Evolutionary conservation across 1,140 invertebrate species (phyloP), one percentile per base, ranked within the genome.

Genomic region (Drosophila nasuta): DNA sequence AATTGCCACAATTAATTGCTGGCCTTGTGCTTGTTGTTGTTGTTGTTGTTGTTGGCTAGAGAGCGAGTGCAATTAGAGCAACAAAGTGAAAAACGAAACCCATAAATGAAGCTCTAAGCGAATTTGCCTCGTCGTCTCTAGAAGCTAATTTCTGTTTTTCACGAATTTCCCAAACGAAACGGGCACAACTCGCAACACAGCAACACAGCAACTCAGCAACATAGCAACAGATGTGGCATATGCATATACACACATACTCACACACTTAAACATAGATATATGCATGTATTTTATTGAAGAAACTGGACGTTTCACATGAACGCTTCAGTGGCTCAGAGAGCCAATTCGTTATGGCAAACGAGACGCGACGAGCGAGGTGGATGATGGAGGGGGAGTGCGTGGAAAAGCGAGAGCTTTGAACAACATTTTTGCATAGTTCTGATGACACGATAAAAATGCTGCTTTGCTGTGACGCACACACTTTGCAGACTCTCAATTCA

Each of bases 261-360:
- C 25, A 62, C 10, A 62, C 54, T 17, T 30, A 60, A 38, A 45
- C 8, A 59, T 66, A 69, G 63, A 30, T 62, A 15, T 51, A 49
- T 72, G 65, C 48, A 51, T 63, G 46, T 58, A 45, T 49, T 64
- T 63, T 52, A 57, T 17, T 72, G 77, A 87, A 78, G 77, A 80
- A 91, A 91, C 88, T 91, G 88, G 88, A 91, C 88, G 87, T 91
- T 91, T 88, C 80, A 87, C 88, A 88, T 91, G 88, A 91, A 91
- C 86, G 88, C 88, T 88, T 75, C 88, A 51, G 72, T 91, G 88
- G 70, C 81, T 91, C 81, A 75, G 46, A 59, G 63, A 35, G 72
- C 60, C 62, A 66, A 71, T 71, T 71, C 65, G 68, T 71, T 64
- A 75, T 72, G 73, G 68, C 25, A 71, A 79, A 70, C 75, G 51